These are phyloP conservation scores for Opisthocomus hoazin DNA, from an alignment of 2,113 vertebrate genomes.

Conservation along the genomic window DNA sequence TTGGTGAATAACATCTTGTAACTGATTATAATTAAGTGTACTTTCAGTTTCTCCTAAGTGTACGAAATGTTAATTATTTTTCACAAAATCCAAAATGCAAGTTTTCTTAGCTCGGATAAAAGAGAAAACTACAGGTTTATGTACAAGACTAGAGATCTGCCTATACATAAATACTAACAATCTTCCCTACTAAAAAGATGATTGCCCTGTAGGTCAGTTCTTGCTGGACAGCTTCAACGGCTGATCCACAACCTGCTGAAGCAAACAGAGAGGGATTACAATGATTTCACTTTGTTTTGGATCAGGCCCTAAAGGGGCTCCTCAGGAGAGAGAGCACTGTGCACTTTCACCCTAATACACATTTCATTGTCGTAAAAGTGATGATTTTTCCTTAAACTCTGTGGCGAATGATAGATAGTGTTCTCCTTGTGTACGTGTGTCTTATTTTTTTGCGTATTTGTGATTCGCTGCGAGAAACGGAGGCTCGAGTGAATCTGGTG, in stretches of 20 bases:
- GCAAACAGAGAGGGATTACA: not conserved
- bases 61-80: slow-evolving; percentile 59
- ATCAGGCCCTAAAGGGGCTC: not conserved
- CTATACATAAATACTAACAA: not conserved
- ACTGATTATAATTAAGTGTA: slow-evolving; percentile 57
- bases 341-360: not conserved
- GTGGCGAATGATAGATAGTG: not conserved
- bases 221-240: not conserved
- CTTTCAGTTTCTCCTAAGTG: slow-evolving; percentile 39
- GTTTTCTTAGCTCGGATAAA: not conserved
- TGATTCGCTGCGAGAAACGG: not conserved
- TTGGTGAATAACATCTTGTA: slow-evolving; percentile 31
- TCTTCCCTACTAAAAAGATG: not conserved
- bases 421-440: not conserved
- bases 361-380: not conserved
- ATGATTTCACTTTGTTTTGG: not conserved
- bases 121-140: not conserved
- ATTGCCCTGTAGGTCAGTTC: slow-evolving; percentile 40
- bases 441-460: not conserved
- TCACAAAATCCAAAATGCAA: slow-evolving; percentile 31
- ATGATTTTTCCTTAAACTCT: not conserved
- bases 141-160: not conserved
- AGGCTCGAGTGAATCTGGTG: not conserved
- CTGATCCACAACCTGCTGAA: not conserved
- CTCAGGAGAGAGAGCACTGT: not conserved